phyloP scores from a whole-genome alignment of 2,797 vertebrate species.

The Pangasius sanitwongsei region DNA sequence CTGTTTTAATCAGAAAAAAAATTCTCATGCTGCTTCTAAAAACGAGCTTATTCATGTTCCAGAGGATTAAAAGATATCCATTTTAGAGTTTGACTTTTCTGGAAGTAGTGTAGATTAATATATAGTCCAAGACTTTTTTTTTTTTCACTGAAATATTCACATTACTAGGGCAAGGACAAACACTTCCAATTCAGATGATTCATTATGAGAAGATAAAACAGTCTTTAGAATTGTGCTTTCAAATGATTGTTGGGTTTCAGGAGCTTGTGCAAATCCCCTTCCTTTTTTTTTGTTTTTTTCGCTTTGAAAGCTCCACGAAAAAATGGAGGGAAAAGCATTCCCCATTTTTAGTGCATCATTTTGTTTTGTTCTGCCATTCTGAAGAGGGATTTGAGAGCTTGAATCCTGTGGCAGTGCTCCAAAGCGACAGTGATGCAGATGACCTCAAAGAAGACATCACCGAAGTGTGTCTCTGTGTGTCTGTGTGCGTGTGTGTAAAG shows the following conservation, averaged over 20 bases:
- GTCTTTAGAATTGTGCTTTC: not conserved
- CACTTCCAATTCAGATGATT: conserved; percentile 16
- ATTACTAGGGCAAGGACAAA: not conserved
- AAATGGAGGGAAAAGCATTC: conserved; percentile 25
- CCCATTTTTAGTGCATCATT: conserved; percentile 25
- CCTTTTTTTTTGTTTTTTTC: conserved; percentile 8
- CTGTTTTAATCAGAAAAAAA: conserved; percentile 58
- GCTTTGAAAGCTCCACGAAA: not conserved
- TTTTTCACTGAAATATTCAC: not conserved
- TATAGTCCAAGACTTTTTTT: not conserved
- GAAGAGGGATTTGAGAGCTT: conserved; percentile 46
- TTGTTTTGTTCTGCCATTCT: conserved; percentile 35
- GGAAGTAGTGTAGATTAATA: not conserved
- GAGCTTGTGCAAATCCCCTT: conserved; percentile 6
- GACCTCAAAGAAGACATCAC: conserved; percentile 46
- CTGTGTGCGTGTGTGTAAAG: not conserved
- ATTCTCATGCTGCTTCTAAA: conserved; percentile 23
- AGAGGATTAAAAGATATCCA: conserved; percentile 19
- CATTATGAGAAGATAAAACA: conserved; percentile 8
- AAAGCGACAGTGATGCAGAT: conserved; percentile 30
- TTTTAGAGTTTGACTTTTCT: conserved; percentile 9
- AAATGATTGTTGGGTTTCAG: not conserved
- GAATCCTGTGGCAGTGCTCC: conserved; percentile 8
- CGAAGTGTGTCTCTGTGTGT: not conserved
- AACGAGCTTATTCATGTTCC: not conserved